Conservation (phyloP, 2,797 vertebrate genomes). For the Pangasius mekongensis region DNA sequence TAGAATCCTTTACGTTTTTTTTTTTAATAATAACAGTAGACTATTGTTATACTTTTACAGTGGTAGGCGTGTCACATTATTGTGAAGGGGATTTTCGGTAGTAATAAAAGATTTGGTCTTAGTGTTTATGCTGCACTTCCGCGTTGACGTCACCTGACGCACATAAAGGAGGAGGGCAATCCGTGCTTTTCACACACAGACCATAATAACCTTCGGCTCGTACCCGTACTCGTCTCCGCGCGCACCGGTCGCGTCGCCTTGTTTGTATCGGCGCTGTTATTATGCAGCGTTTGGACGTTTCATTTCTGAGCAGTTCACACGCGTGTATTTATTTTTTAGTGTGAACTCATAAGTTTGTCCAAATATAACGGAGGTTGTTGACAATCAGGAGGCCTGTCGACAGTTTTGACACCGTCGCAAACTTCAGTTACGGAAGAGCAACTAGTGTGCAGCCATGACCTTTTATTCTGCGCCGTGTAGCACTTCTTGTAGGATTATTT, state of each 20-base stretch:
- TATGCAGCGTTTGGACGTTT: background rate
- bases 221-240: background rate
- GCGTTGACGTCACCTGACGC: slow-evolving; percentile 67
- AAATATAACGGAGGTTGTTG: background rate
- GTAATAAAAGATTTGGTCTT: background rate
- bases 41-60: background rate
- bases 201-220: slow-evolving; percentile 36
- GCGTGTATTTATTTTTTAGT: background rate
- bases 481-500: background rate
- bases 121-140: slow-evolving; percentile 51
- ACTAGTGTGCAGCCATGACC: slow-evolving; percentile 46
- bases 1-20: no score
- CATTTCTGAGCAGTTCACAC: background rate
- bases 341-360: background rate
- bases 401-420: slow-evolving; percentile 11
- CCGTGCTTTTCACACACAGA: slow-evolving; percentile 63
- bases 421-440: slow-evolving; percentile 39
- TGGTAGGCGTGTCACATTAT: background rate
- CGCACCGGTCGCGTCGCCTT: background rate
- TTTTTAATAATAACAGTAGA: background rate
- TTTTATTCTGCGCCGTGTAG: background rate
- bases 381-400: background rate
- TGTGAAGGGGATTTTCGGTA: background rate
- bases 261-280: background rate
- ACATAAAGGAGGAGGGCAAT: slow-evolving; percentile 53